phyloP scores from a whole-genome alignment of 2,113 vertebrate species.

The Saguinus imperator region DNA sequence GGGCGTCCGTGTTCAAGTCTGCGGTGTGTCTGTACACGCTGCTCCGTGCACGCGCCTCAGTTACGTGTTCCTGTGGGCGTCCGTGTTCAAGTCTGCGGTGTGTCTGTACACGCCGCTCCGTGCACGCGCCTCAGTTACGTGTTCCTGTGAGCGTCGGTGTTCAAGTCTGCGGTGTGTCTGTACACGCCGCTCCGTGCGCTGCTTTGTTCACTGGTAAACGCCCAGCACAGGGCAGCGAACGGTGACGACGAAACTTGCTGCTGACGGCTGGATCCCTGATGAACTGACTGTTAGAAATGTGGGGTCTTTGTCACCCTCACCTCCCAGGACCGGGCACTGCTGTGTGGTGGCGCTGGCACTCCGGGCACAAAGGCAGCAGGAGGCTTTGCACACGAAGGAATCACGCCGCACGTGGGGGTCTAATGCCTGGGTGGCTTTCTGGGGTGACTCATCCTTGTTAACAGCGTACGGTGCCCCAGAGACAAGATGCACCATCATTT shows the following conservation, averaged over 20 bases:
- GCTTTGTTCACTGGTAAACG: fast-evolving
- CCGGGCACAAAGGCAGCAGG: fast-evolving
- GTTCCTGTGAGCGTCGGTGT: fast-evolving
- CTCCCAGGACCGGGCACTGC: not conserved
- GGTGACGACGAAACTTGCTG: fast-evolving
- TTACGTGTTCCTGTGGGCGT: no score
- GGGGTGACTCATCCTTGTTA: fast-evolving
- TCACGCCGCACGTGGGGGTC: fast-evolving
- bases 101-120: no score
- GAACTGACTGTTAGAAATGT: no score
- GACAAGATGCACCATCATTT: fast-evolving
- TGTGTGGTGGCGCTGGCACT: fast-evolving
- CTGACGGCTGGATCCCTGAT: fast-evolving
- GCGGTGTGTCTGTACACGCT: no score
- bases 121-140: fast-evolving
- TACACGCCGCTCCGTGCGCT: fast-evolving
- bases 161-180: fast-evolving
- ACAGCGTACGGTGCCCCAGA: fast-evolving
- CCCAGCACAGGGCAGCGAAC: not conserved
- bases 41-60: no score
- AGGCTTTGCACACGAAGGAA: fast-evolving
- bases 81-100: no score
- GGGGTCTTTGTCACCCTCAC: fast-evolving
- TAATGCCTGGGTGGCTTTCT: fast-evolving
- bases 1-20: no score